phyloP scores from a whole-genome alignment of 2,797 vertebrate genomes.

The Myoxocephalus aenaeus region DNA sequence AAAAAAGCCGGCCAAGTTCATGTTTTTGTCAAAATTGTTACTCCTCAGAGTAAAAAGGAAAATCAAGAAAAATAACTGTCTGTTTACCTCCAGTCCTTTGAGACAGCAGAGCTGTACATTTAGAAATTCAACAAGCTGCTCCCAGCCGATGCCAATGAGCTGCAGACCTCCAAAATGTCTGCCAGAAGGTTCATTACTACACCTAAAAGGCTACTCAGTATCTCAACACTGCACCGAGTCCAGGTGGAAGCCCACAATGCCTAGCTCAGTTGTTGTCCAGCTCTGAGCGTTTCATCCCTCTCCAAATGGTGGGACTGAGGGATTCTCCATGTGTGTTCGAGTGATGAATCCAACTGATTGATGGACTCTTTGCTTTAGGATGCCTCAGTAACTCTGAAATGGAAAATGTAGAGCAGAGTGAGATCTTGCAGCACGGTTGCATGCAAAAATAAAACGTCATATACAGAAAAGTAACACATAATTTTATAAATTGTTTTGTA shows the following conservation, averaged over 20 bases:
- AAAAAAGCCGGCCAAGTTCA: neutral
- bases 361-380: slow-evolving; percentile 36
- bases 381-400: slow-evolving; percentile 65
- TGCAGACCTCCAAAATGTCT: slow-evolving; percentile 57
- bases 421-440: slow-evolving; percentile 1
- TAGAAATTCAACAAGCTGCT: slow-evolving; percentile 21
- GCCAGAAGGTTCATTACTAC: slow-evolving; percentile 37
- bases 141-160: slow-evolving; percentile 33
- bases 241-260: slow-evolving; percentile 42
- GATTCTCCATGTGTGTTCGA: slow-evolving; percentile 41
- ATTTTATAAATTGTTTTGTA: neutral
- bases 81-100: slow-evolving; percentile 3
- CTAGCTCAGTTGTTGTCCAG: slow-evolving; percentile 35
- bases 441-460: neutral
- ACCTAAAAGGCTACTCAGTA: slow-evolving; percentile 39
- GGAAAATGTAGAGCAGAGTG: slow-evolving; percentile 32
- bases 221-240: slow-evolving; percentile 33
- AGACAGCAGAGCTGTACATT: slow-evolving; percentile 9
- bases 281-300: slow-evolving; percentile 35
- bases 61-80: neutral
- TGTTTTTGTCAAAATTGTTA: slow-evolving; percentile 7
- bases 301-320: slow-evolving; percentile 37
- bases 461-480: neutral
- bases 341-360: slow-evolving; percentile 38
- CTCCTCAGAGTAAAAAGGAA: neutral